phyloP scores from a whole-genome alignment of 2,797 vertebrate genomes.

The Avahi laniger region DNA sequence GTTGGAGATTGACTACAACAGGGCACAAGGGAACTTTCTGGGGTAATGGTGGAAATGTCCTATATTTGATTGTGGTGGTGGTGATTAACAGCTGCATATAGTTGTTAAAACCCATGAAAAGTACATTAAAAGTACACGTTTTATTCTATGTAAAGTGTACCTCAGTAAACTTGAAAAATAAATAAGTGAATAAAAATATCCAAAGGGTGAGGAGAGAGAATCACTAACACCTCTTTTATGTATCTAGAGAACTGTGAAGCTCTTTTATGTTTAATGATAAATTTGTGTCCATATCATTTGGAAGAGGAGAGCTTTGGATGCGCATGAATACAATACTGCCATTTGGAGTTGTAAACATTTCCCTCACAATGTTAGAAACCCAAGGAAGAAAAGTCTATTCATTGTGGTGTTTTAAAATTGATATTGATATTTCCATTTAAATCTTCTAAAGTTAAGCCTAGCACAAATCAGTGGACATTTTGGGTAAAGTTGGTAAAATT shows the following conservation, averaged over 20 bases:
- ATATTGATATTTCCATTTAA: not conserved
- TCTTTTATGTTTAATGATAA: not conserved
- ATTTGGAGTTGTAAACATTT: not conserved
- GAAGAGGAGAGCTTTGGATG: not conserved
- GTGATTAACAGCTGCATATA: not conserved
- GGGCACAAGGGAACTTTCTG: not conserved
- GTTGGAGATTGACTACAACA: not conserved
- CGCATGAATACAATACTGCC: not conserved
- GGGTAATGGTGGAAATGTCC: not conserved
- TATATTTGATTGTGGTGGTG: not conserved
- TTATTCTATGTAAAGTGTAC: not conserved
- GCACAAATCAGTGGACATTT: not conserved
- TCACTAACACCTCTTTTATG: not conserved
- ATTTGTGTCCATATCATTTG: not conserved
- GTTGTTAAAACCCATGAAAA: not conserved
- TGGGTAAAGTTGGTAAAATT: not conserved
- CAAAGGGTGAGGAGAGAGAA: not conserved
- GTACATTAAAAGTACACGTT: not conserved
- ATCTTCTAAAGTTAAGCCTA: conserved; percentile 8
- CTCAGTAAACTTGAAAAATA: conserved; percentile 37
- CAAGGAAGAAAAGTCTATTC: not conserved
- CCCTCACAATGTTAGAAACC: not conserved
- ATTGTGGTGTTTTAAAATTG: not conserved
- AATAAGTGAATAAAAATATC: not conserved
- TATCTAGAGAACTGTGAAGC: not conserved